Evolutionary conservation across 1,140 invertebrate species (phyloP).

Genomic region (Trichonephila inaurata): DNA sequence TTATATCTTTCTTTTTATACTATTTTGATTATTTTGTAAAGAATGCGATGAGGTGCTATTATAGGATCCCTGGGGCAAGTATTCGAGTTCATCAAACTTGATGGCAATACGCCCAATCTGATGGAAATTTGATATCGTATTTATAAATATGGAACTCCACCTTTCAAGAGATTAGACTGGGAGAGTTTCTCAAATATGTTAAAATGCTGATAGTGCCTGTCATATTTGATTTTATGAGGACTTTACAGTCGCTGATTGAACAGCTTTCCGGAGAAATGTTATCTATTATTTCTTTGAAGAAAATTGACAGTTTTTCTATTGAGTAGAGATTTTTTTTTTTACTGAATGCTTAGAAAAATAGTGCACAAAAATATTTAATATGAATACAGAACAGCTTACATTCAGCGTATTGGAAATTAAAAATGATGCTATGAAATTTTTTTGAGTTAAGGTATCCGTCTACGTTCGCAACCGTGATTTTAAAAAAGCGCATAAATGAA

Average conservation of each 20-base stretch:
- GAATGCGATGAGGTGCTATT: neutral
- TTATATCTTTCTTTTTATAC: neutral
- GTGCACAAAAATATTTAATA: too few species aligned
- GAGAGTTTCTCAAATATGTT: neutral
- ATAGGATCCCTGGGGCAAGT: neutral
- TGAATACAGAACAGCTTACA: too few species aligned
- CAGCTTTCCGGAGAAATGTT: neutral
- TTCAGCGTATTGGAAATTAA: too few species aligned
- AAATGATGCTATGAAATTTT: too few species aligned
- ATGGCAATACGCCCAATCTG: conserved; percentile 23
- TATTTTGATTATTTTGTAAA: neutral
- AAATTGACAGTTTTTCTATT: neutral
- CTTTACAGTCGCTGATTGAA: neutral
- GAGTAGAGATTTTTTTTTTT: neutral
- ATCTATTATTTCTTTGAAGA: neutral
- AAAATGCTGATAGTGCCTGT: neutral
- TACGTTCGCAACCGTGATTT: too few species aligned
- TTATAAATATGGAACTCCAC: neutral
- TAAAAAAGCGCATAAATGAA: too few species aligned
- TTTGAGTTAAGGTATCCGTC: too few species aligned
- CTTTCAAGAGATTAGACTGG: neutral
- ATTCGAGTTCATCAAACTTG: conserved; percentile 11
- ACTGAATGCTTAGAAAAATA: neutral
- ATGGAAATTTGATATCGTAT: conserved; percentile 8
- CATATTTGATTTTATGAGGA: neutral